Evolutionary conservation across 2,797 vertebrate species (phyloP).

Genomic region (Valencia hispanica): DNA sequence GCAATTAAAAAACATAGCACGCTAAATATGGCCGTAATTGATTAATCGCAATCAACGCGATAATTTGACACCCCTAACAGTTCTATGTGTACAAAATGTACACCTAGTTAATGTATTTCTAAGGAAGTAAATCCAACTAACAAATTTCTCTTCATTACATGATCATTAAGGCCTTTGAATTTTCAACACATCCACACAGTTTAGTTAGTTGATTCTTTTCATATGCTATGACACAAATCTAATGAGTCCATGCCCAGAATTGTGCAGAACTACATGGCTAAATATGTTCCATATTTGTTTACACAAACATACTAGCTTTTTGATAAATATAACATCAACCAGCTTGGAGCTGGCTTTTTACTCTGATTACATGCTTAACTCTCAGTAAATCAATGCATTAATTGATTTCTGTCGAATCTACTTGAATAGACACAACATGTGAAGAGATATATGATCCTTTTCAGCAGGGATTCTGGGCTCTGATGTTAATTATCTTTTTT

Average conservation of each 20-base stretch:
- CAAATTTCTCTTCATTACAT: neutral
- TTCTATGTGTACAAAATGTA: neutral
- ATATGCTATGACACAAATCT: too few relatives aligned
- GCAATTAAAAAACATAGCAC: too few relatives aligned
- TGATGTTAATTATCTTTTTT: neutral
- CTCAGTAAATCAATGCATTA: neutral
- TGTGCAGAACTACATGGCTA: neutral
- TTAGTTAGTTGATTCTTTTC: neutral
- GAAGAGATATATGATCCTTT: neutral
- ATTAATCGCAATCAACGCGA: too few relatives aligned
- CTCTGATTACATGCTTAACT: neutral
- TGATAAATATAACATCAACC: too few relatives aligned
- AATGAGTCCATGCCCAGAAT: neutral
- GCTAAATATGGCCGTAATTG: too few relatives aligned
- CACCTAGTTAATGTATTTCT: neutral
- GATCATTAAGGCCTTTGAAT: neutral
- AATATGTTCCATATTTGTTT: neutral
- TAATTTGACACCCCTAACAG: too few relatives aligned
- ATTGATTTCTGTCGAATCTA: too few relatives aligned
- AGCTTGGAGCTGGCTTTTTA: neutral
- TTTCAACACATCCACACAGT: too few relatives aligned
- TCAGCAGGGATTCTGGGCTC: neutral
- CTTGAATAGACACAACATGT: too few relatives aligned
- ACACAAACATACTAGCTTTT: neutral
- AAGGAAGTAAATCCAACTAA: neutral